Base-by-base conservation (phyloP, 2,113 vertebrate species). In the Xyrauchen texanus region DNA sequence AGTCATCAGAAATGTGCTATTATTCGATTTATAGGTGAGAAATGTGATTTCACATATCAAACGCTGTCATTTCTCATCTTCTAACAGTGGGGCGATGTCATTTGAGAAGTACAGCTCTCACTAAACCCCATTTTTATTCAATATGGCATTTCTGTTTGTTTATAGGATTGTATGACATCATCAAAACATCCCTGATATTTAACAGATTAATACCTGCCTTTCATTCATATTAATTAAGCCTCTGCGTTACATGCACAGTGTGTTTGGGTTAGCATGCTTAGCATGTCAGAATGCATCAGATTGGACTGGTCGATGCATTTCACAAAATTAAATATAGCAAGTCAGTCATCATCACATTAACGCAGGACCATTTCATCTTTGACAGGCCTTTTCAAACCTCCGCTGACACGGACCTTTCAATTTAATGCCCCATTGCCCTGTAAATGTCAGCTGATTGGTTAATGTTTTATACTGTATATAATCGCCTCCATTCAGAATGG, bases 381-480 rank as follows among this genome's bases (percentile, higher is more conserved):
- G 76, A 74, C 74, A 71, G 67, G 64, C 63, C 68, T 81, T 80
- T 76, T 79, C 60, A 77, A 78, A 81, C 80, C 76, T 85, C 21
- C 81, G 73, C 68, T 82, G 83, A 78, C 61, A 79, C 64, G 68
- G 34, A 75, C 77, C 64, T 72, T 77, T 76, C 11, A 46, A 76
- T 82, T 77, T 74, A 76, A 76, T 80, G 81, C 83, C 68, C 69
- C 68, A 70, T 69, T 77, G 78, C 69, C 61, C 78, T 70, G 64
- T 68, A 83, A 85, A 82, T 78, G 80, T 82, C 77, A 78, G 55
- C 49, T 73, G 15, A 87, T 78, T 82, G 77, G 79, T 79, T 76
- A 62, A 78, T 81, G 65, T 82, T 71, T 83, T 82, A 76, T 80
- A 34, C 21, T 34, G 21, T 34, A 67, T 73, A 44, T 70, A 78